These are phyloP conservation scores for Labeo catla DNA, from an alignment of 2,113 vertebrate genomes.

Conservation along the genomic window DNA sequence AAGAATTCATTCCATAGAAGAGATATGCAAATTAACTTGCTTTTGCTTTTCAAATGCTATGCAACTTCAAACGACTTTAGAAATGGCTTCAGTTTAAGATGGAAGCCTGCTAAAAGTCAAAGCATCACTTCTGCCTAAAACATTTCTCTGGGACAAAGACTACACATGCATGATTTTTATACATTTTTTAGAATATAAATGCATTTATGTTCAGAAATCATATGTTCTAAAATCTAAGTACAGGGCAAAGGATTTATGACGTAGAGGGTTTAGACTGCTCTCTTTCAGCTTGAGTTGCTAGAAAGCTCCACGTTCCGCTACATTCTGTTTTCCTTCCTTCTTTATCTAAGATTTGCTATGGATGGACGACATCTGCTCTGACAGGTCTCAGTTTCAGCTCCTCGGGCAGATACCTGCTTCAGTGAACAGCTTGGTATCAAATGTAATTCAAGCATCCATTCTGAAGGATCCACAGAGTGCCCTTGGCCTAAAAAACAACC, in stretches of 20 bases:
- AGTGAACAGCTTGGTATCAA: slow-evolving; percentile 42
- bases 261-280: neutral
- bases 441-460: slow-evolving; percentile 37
- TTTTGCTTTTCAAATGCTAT: too few relatives aligned
- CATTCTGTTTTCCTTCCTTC: slow-evolving; percentile 10
- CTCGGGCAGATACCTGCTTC: slow-evolving; percentile 52
- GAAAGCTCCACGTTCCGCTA: slow-evolving; percentile 3
- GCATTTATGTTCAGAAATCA: neutral
- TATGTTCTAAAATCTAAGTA: slow-evolving; percentile 12
- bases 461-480: slow-evolving; percentile 20
- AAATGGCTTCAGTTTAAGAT: too few relatives aligned
- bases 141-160: too few relatives aligned
- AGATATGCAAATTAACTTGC: too few relatives aligned
- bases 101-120: too few relatives aligned
- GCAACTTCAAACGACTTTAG: too few relatives aligned
- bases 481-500: slow-evolving; percentile 26
- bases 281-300: slow-evolving; percentile 22
- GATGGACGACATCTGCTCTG: slow-evolving; percentile 45
- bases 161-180: too few relatives aligned
- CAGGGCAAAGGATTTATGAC: neutral
- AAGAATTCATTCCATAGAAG: too few relatives aligned
- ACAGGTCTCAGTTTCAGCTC: slow-evolving; percentile 41
- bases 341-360: slow-evolving; percentile 54
- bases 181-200: too few relatives aligned
- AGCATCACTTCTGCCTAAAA: too few relatives aligned